Evolutionary conservation across 1,140 invertebrate genomes (phyloP), one percentile per base, ranked within the genome.

Genomic region (Sycophaga agraensis): DNA sequence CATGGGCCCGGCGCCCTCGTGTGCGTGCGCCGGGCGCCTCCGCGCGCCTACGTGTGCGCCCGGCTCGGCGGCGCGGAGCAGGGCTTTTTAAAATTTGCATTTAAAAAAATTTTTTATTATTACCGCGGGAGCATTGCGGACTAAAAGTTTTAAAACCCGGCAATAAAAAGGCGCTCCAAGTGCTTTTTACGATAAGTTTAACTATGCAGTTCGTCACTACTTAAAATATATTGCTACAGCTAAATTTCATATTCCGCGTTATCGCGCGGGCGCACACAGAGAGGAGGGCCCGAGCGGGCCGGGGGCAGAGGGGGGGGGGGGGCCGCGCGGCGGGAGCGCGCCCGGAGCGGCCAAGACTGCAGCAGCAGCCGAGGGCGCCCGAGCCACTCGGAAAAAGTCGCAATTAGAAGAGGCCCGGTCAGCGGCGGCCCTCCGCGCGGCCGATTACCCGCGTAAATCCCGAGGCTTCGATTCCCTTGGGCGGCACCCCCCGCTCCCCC

Each of bases 171-270:
- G 14, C 54, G 53, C 54, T 58, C 51, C 61, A 57, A 63, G 48
- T 63, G 51, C 54, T 58, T 63, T 63, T 63, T 63, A 63, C 61
- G 61, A 63, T 63, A 63, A 63, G 54, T 63, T 58, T 58, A 63
- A 63, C 61, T 63, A 57, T 63, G 61, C 61, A 63, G 61, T 58
- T 63, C 61, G 61, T 63, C 61, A 63, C 61, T 63, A 63, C 61
- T 63, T 57, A 63, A 63, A 63, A 63, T 63, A 63, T 63, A 63
- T 58, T 51, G 53, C 53, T 53, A 63, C 61, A 42, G 51, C 53
- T 55, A 49, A 62, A 56, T 62, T 62, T 62, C 59, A 56, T 56
- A 56, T 56, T 55, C 43, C 59, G 59, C 59, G 59, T 56, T 55
- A 63, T 62, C 53, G 59, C 46, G 51, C 59, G 21, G 19, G 45